Evolutionary conservation across 2,888 invertebrate genomes (phyloP).

Genomic region (Lydus trimaculatus): DNA sequence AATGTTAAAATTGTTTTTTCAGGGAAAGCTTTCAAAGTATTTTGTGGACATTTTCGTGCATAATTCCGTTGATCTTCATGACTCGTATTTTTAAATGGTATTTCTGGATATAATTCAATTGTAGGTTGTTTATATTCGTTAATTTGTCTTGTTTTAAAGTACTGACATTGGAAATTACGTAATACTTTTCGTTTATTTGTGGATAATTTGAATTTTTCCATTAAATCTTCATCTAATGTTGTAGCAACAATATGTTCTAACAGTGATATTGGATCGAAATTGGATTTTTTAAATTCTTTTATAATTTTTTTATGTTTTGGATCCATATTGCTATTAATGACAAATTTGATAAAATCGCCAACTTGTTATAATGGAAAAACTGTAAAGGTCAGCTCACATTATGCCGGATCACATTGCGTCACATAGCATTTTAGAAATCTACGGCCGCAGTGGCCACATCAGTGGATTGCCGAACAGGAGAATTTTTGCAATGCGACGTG

Average conservation of each 20-base stretch:
- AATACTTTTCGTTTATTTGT: slow-evolving; percentile 46
- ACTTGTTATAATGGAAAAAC: too few species aligned
- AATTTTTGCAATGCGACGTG: too few species aligned
- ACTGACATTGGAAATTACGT: slow-evolving; percentile 48
- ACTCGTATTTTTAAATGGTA: slow-evolving; percentile 47
- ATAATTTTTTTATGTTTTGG: neutral
- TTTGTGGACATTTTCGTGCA: slow-evolving; percentile 66
- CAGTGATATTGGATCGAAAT: slow-evolving; percentile 29
- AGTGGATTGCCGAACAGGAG: too few species aligned
- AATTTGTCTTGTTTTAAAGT: slow-evolving; percentile 47
- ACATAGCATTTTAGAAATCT: too few species aligned
- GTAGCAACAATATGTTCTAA: slow-evolving; percentile 47
- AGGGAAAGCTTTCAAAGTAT: slow-evolving; percentile 69
- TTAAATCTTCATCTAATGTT: slow-evolving; percentile 48
- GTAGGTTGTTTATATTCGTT: slow-evolving; percentile 48
- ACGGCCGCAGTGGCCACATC: too few species aligned
- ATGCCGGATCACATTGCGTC: too few species aligned
- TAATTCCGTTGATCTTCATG: slow-evolving; percentile 64
- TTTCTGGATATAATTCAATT: slow-evolving; percentile 50
- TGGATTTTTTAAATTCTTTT: slow-evolving; percentile 15
- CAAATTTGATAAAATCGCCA: neutral
- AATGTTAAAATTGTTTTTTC: slow-evolving; percentile 68
- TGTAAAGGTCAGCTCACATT: too few species aligned
- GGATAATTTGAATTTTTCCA: slow-evolving; percentile 49
- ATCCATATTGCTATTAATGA: neutral